Percentiles rank a stretch among this genome's conserved stretches.
These are phyloP conservation scores for Aelia acuminata DNA, from an alignment of 2,888 invertebrate genomes.

Conservation along the genomic window DNA sequence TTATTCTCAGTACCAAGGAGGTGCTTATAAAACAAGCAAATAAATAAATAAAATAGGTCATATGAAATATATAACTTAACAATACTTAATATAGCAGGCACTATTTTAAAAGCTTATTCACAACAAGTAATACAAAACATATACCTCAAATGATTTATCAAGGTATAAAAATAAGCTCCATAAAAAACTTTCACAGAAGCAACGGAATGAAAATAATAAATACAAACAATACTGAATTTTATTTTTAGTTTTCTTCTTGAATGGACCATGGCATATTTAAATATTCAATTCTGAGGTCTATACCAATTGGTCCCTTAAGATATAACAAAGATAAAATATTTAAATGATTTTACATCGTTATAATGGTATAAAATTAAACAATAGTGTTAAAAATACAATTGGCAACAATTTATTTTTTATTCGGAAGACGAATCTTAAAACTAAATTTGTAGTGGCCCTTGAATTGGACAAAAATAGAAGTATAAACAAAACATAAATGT, in stretches of 20 bases:
- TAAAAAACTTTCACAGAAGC: slow-evolving; percentile 31
- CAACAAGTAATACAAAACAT: slow-evolving; percentile 38
- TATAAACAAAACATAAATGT: not conserved
- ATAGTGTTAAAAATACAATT: slow-evolving; percentile 54
- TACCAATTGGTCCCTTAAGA: slow-evolving; percentile 51
- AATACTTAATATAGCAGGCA: slow-evolving; percentile 48
- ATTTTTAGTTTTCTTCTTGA: slow-evolving; percentile 17
- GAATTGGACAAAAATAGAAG: slow-evolving; percentile 35
- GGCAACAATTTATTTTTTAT: slow-evolving; percentile 49
- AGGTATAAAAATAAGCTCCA: slow-evolving; percentile 54
- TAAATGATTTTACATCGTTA: slow-evolving; percentile 19
- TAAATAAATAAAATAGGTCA: slow-evolving; percentile 46
- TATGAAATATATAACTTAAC: slow-evolving; percentile 30
- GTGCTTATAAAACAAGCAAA: slow-evolving; percentile 28
- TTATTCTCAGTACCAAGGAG: slow-evolving; percentile 2
- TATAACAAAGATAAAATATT: slow-evolving; percentile 51
- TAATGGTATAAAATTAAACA: slow-evolving; percentile 50
- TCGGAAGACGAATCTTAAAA: slow-evolving; percentile 53
- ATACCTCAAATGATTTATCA: slow-evolving; percentile 18
- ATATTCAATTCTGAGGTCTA: not conserved
- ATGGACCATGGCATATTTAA: slow-evolving; percentile 37
- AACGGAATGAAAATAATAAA: slow-evolving; percentile 41
- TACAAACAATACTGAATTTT: slow-evolving; percentile 43
- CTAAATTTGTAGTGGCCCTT: slow-evolving; percentile 46
- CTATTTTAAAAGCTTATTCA: slow-evolving; percentile 40